Conservation (phyloP, 2,113 vertebrate species). For the Montifringilla adamsi region DNA sequence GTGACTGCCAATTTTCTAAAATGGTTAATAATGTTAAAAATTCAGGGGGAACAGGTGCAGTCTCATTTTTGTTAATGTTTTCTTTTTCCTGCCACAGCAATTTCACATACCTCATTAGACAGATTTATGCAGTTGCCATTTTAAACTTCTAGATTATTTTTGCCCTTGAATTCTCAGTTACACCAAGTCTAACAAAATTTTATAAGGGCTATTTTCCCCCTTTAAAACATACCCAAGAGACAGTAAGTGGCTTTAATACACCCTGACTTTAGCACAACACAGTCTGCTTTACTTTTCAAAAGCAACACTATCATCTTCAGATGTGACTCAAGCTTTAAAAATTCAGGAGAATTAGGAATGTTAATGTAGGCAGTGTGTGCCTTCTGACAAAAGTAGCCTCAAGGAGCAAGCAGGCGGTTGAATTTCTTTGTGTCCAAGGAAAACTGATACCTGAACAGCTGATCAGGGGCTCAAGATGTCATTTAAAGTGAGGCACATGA, state of each 20-base stretch:
- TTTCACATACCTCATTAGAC: neutral
- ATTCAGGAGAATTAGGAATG: neutral
- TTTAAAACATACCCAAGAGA: neutral
- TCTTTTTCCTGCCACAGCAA: neutral
- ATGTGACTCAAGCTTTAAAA: neutral
- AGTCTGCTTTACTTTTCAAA: neutral
- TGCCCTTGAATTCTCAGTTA: neutral
- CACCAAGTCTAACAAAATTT: neutral
- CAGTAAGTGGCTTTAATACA: neutral
- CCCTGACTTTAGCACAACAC: accelerated
- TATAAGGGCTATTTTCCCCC: neutral
- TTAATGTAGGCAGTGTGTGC: neutral
- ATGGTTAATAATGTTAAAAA: neutral
- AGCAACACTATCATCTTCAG: neutral
- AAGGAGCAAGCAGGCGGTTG: neutral
- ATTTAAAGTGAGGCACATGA: neutral
- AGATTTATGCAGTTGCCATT: neutral
- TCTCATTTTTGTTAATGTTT: neutral
- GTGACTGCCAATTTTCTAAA: neutral
- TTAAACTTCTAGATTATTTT: neutral
- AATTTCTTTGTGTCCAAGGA: neutral
- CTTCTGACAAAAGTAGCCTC: neutral
- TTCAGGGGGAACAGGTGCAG: neutral
- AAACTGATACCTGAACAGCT: conserved; percentile 1
- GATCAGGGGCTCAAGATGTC: neutral